Evolutionary conservation across 2,888 invertebrate genomes (phyloP), one percentile per base, ranked within the genome.

Genomic region (Julus scanicus): DNA sequence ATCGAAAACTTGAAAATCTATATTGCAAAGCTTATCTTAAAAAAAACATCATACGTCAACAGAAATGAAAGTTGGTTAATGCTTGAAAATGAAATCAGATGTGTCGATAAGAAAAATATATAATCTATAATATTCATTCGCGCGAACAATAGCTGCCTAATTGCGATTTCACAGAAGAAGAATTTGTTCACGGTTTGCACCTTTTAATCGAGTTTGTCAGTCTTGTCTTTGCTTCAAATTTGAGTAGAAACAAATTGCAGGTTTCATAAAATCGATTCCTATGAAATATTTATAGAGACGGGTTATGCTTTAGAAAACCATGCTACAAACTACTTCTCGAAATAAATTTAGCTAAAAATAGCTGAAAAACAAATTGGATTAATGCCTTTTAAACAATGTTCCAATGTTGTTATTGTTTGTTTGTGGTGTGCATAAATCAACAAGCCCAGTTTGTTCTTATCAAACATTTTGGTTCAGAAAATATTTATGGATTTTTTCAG

Each of bases 151-250:
- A 71, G 29, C 2, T 71, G 71, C 71, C 29, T 71, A 71, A 71
- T 71, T 71, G 71, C n/a, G 71, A 71, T 71, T 71, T 71, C 71
- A 71, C 29, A 20, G 71, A 71, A 71, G 29, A 71, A 5, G 71
- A 71, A 71, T 48, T 48, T 48, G 29, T 71, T 71, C 57, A 57
- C 57, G 57, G 57, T 57, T 29, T 29, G 6, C 71, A 71, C 20
- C 71, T 71, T 71, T 71, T 71, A 20, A 71, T 9, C 71, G 29
- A 8, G 2, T 29, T 20, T n/a, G 20, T 29, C 29, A 11, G 71
- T 9, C 9, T 9, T 71, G 5, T n/a, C 63, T 1, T 71, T 4
- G 29, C 29, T 71, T 71, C 71, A n/a, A 29, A 1, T 71, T 71
- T 71, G 57, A 48, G 48, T 48, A 6, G 48, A 11, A 71, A 29